These are phyloP conservation scores for Sprattus sprattus DNA, from an alignment of 2,113 vertebrate genomes.

Conservation along the genomic window DNA sequence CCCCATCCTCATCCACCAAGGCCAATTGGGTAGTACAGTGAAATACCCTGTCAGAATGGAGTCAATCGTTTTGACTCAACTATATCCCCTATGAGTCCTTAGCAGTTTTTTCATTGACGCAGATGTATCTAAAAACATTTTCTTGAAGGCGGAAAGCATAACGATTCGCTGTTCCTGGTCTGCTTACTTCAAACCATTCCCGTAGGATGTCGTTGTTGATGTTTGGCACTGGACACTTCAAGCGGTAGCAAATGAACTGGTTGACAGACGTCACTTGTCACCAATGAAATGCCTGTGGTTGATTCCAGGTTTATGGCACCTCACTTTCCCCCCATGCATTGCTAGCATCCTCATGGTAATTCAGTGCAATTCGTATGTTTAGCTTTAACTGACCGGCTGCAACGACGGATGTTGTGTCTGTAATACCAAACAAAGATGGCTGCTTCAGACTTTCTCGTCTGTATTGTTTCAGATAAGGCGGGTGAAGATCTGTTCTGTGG, in stretches of 20 bases:
- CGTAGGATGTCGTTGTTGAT: not conserved
- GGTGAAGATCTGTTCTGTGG: not conserved
- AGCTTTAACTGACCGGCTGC: not conserved
- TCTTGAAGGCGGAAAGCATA: not conserved
- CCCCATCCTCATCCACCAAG: not conserved
- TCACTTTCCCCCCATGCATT: not conserved
- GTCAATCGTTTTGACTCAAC: not conserved
- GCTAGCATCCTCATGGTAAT: not conserved
- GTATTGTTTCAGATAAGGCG: not conserved
- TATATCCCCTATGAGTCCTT: no score
- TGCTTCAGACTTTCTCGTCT: not conserved
- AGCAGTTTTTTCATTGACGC: no score
- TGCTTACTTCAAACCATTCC: not conserved
- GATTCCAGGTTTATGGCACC: not conserved
- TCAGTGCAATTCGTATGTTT: not conserved
- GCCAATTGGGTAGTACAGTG: not conserved
- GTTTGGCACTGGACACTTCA: not conserved
- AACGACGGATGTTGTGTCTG: not conserved
- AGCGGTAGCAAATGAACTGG: not conserved
- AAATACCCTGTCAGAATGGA: not conserved
- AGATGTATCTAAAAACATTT: no score
- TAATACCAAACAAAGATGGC: not conserved
- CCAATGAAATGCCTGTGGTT: not conserved
- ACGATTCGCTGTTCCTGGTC: not conserved
- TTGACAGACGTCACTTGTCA: not conserved